A percentile compares a stretch with the other conserved stretches of the same genome.
phyloP scores from a whole-genome alignment of 2,888 invertebrate genomes.

The Drosophila recens region DNA sequence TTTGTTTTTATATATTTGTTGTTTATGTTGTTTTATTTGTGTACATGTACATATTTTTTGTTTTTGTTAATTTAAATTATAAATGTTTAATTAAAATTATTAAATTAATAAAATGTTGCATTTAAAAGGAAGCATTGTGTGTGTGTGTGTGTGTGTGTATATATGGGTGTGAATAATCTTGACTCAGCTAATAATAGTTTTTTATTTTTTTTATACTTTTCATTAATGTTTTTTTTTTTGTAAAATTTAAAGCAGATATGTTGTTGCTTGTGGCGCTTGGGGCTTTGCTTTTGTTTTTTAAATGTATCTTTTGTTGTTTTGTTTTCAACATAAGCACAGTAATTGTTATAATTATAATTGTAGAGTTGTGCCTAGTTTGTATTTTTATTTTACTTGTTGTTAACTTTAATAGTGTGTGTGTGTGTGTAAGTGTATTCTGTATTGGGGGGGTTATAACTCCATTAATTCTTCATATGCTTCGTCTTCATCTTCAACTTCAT shows the following conservation, averaged over 20 bases:
- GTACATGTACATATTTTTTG: constrained; percentile 67
- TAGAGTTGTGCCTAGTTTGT: constrained; percentile 75
- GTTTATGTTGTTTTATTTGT: constrained; percentile 66
- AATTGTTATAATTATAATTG: constrained; percentile 71
- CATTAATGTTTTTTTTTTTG: constrained; percentile 41
- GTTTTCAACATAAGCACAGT: constrained; percentile 78
- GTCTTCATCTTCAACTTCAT: not conserved
- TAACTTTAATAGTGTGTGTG: constrained; percentile 75
- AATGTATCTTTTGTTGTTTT: constrained; percentile 52
- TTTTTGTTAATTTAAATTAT: constrained; percentile 64
- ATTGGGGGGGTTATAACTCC: constrained; percentile 64
- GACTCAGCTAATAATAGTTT: constrained; percentile 65
- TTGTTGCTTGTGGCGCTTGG: constrained; percentile 79
- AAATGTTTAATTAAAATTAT: constrained; percentile 56
- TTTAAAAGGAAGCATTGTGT: constrained; percentile 79
- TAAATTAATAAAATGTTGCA: constrained; percentile 79
- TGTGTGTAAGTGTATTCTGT: constrained; percentile 15
- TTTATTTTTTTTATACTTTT: constrained; percentile 22
- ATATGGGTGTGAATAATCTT: constrained; percentile 50
- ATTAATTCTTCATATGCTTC: constrained; percentile 32
- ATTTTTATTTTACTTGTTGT: constrained; percentile 53
- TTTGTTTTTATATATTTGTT: constrained; percentile 40
- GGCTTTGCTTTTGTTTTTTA: constrained; percentile 44
- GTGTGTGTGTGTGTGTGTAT: constrained; percentile 38
- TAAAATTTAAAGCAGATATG: constrained; percentile 81